Conservation (phyloP, 2,888 invertebrate species). For the Drosophila falleni region DNA sequence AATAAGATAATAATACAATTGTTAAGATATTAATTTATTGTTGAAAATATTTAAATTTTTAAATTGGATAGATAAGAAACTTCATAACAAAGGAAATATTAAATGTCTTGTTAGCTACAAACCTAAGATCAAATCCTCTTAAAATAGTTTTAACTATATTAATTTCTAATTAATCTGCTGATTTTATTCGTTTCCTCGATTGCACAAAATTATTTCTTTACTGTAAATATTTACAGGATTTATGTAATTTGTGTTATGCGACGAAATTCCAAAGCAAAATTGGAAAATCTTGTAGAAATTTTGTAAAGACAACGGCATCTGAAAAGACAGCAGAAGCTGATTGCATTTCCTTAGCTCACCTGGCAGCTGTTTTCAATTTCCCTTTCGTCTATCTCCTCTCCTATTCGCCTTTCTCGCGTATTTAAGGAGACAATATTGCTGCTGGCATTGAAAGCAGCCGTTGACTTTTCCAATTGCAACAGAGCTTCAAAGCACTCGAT, state of each 20-base stretch:
- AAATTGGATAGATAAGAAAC: not conserved
- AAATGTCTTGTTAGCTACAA: not conserved
- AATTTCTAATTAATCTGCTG: not conserved
- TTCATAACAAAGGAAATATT: not conserved
- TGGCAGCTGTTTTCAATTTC: constrained; percentile 69
- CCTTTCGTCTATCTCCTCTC: constrained; percentile 13
- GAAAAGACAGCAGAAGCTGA: constrained; percentile 46
- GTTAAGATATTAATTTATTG: too few species aligned
- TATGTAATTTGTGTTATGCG: constrained; percentile 14
- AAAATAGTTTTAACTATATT: not conserved
- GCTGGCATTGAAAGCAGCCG: constrained; percentile 70
- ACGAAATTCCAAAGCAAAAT: constrained; percentile 5
- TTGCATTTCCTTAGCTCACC: constrained; percentile 70
- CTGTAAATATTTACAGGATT: constrained; percentile 20
- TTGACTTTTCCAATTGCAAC: constrained; percentile 77
- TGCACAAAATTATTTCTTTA: not conserved
- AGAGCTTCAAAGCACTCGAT: constrained; percentile 22
- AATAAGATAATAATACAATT: too few species aligned
- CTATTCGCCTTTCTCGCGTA: not conserved
- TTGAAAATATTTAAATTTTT: too few species aligned
- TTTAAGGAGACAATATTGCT: constrained; percentile 59
- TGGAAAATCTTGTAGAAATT: constrained; percentile 28
- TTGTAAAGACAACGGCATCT: constrained; percentile 32
- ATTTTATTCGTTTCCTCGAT: not conserved
- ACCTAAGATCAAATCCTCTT: not conserved